Evolutionary conservation across 1,140 invertebrate species (phyloP).

Genomic region (Danaus melanippus): DNA sequence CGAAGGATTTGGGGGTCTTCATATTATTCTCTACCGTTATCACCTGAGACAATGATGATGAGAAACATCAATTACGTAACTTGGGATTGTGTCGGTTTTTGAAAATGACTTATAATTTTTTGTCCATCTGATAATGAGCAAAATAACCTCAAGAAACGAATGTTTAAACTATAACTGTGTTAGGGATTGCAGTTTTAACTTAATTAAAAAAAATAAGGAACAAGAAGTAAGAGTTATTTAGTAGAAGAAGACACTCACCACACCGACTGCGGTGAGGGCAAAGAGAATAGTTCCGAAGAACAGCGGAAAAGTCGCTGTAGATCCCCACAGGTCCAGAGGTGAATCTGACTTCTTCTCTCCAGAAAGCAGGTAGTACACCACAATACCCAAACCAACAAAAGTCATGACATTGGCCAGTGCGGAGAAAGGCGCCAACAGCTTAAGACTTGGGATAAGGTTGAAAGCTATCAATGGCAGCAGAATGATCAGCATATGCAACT

Average conservation of each 20-base stretch:
- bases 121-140: too few species aligned
- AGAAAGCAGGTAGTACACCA: conserved; percentile 78
- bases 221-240: background rate
- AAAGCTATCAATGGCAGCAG: conserved; percentile 80
- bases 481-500: conserved; percentile 75
- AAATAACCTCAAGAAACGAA: too few species aligned
- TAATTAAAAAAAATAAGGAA: too few species aligned
- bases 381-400: conserved; percentile 79
- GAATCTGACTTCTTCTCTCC: conserved; percentile 73
- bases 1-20: conserved; percentile 83
- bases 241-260: conserved; percentile 73
- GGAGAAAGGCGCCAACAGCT: conserved; percentile 86
- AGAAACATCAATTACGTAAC: too few species aligned
- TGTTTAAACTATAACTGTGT: too few species aligned
- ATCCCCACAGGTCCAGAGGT: conserved; percentile 73
- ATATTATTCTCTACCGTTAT: conserved; percentile 90
- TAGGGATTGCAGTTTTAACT: too few species aligned
- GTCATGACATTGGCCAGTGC: conserved; percentile 83
- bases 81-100: background rate
- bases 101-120: too few species aligned
- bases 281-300: conserved; percentile 92
- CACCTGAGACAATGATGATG: conserved; percentile 72
- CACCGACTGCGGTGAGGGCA: conserved; percentile 90
- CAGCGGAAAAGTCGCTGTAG: conserved; percentile 75
- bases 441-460: conserved; percentile 84